These are phyloP conservation scores for Cactoblastis cactorum DNA, from an alignment of 2,888 invertebrate genomes.

Conservation along the genomic window DNA sequence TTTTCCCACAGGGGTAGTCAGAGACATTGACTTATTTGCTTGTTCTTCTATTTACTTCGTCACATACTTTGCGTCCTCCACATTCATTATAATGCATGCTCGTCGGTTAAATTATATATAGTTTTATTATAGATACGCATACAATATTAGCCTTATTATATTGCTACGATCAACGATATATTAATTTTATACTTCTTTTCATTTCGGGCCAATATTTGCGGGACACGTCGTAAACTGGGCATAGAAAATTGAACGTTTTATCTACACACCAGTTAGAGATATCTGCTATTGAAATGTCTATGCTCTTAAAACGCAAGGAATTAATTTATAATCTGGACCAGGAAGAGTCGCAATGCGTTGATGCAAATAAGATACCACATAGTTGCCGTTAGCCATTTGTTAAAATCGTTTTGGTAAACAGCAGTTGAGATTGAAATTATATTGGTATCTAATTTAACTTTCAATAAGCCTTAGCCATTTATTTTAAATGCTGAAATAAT, in stretches of 20 bases:
- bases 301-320: conserved; percentile 42
- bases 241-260: conserved; percentile 26
- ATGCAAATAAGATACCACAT: not conserved
- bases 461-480: too few relatives aligned
- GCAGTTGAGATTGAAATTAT: too few relatives aligned
- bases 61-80: too few relatives aligned
- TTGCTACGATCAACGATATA: not conserved
- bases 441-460: too few relatives aligned
- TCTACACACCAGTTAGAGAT: conserved; percentile 28
- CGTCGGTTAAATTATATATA: too few relatives aligned
- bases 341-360: conserved; percentile 5
- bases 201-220: not conserved
- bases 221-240: not conserved
- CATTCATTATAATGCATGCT: too few relatives aligned
- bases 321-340: conserved; percentile 11
- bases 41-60: too few relatives aligned
- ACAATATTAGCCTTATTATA: not conserved
- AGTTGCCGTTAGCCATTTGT: not conserved
- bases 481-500: too few relatives aligned
- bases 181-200: not conserved
- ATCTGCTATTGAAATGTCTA: conserved; percentile 49
- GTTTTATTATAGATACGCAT: too few relatives aligned
- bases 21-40: too few relatives aligned
- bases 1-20: too few relatives aligned
- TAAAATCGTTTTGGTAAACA: too few relatives aligned